phyloP scores from a whole-genome alignment of 2,113 vertebrate species.

The Fregetta grallaria region DNA sequence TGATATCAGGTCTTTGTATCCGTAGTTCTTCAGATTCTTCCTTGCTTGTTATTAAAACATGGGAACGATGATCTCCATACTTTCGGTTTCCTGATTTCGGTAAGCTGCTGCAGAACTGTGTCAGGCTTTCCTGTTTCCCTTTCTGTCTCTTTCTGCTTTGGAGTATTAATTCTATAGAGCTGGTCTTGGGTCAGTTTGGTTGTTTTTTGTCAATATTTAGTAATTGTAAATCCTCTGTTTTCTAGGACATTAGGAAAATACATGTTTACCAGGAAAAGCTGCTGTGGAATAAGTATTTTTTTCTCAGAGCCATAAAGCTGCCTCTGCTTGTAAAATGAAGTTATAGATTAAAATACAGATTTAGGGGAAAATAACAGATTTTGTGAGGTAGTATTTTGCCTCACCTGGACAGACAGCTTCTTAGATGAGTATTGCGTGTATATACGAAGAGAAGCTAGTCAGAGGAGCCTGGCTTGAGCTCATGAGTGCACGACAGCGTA shows the following conservation, averaged over 20 bases:
- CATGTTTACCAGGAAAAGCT: background rate
- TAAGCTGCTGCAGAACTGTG: background rate
- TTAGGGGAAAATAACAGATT: background rate
- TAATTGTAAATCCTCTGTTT: background rate
- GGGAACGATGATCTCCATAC: conserved; percentile 4
- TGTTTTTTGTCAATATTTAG: background rate
- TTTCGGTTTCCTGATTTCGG: background rate
- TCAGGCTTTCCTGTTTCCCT: conserved; percentile 20
- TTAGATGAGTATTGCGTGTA: background rate
- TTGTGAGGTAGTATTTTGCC: background rate
- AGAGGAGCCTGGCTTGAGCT: background rate
- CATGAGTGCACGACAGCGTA: background rate
- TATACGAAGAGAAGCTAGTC: background rate
- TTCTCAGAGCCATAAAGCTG: background rate
- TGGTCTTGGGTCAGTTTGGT: background rate
- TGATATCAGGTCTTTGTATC: background rate
- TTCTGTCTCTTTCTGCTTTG: background rate
- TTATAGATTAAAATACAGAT: background rate
- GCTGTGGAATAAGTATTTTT: background rate
- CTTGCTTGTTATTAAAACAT: conserved; percentile 34
- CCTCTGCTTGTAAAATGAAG: background rate
- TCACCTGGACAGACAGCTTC: background rate
- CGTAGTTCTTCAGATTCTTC: conserved; percentile 1
- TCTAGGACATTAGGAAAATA: background rate
- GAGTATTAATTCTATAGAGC: background rate